These are phyloP conservation scores for Eretmodus cyanostictus DNA, from an alignment of 2,113 vertebrate genomes.

Conservation along the genomic window DNA sequence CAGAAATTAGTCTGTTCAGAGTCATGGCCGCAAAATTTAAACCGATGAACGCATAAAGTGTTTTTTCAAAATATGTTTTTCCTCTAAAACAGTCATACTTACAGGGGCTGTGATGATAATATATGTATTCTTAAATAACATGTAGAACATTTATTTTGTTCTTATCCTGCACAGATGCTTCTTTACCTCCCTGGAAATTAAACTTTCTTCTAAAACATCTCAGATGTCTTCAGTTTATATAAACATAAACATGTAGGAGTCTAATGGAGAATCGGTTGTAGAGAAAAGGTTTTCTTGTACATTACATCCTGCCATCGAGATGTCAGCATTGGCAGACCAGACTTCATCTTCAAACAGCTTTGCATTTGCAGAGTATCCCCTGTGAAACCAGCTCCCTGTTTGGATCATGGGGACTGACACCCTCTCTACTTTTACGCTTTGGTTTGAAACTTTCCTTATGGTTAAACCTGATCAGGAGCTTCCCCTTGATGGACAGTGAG, in stretches of 20 bases:
- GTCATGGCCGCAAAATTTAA: neutral
- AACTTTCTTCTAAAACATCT: neutral
- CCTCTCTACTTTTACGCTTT: neutral
- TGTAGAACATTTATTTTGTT: neutral
- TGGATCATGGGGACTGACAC: neutral
- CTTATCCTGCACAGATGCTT: neutral
- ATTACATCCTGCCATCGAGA: neutral
- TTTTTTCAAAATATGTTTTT: neutral
- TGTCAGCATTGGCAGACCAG: neutral
- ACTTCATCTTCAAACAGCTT: neutral
- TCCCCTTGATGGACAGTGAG: neutral
- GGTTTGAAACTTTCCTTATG: neutral
- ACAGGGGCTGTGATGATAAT: neutral
- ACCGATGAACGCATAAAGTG: neutral
- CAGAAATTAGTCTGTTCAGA: neutral
- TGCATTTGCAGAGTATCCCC: neutral
- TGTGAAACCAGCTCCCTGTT: neutral
- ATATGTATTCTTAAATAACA: neutral
- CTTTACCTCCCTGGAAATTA: neutral
- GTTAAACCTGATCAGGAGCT: neutral
- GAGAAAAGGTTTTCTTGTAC: neutral
- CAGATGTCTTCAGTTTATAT: neutral
- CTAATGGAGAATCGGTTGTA: neutral
- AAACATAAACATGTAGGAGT: neutral
- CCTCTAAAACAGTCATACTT: neutral